These are phyloP conservation scores for Agonopterix heracliana DNA, from an alignment of 2,888 invertebrate genomes.

Conservation along the genomic window DNA sequence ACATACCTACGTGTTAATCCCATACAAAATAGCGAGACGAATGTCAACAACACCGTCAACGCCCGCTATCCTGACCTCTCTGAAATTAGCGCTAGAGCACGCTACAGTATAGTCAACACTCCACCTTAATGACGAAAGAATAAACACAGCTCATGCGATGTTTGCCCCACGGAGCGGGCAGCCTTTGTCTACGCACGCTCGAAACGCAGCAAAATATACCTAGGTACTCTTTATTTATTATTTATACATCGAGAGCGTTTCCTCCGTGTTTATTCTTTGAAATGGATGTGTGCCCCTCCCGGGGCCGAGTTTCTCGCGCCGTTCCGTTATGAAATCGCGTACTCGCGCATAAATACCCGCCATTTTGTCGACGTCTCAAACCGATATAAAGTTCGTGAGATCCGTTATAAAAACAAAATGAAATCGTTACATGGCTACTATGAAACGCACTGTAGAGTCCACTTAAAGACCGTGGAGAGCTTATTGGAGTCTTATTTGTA, in stretches of 20 bases:
- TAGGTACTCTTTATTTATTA: slow-evolving; percentile 69
- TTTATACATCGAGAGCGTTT: slow-evolving; percentile 69
- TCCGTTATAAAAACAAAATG: slow-evolving; percentile 53
- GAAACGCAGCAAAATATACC: slow-evolving; percentile 60
- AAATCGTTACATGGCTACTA: slow-evolving; percentile 39
- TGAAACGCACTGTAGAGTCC: slow-evolving; percentile 18
- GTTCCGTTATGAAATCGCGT: slow-evolving; percentile 44
- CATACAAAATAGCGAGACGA: slow-evolving; percentile 1
- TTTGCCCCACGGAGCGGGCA: slow-evolving; percentile 49
- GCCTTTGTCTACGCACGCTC: slow-evolving; percentile 65
- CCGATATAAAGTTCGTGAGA: slow-evolving; percentile 24
- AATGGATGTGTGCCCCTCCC: slow-evolving; percentile 59
- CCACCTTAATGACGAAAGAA: slow-evolving; percentile 67
- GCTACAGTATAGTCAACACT: slow-evolving; percentile 42
- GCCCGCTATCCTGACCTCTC: slow-evolving; percentile 25
- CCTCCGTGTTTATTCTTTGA: slow-evolving; percentile 67
- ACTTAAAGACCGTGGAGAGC: slow-evolving; percentile 32
- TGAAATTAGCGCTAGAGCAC: slow-evolving; percentile 60
- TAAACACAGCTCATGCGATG: slow-evolving; percentile 52
- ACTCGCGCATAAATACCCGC: slow-evolving; percentile 38
- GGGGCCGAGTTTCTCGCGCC: slow-evolving; percentile 30
- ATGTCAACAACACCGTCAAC: slow-evolving; percentile 8
- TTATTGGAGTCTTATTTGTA: slow-evolving; percentile 42
- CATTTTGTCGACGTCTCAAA: slow-evolving; percentile 36
- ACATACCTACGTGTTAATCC: neutral